Percentiles rank a stretch among this genome's conserved stretches.
phyloP scores from a whole-genome alignment of 1,140 invertebrate species.

The Rhynchophorus ferrugineus region DNA sequence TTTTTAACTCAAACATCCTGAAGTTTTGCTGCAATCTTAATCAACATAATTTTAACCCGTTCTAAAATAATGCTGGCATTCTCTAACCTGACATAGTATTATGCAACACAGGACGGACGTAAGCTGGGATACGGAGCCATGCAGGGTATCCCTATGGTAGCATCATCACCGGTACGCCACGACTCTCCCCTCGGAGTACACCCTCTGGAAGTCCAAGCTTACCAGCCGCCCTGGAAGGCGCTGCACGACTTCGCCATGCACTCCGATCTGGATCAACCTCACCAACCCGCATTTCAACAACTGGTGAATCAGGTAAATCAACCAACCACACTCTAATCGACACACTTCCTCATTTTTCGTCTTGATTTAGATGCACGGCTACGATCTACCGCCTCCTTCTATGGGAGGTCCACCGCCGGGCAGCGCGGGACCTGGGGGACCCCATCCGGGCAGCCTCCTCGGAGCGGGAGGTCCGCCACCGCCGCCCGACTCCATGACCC shows the following conservation, averaged over 20 bases:
- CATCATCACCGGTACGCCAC: conserved; percentile 88
- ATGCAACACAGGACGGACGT: conserved; percentile 70
- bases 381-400: conserved; percentile 60
- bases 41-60: no score
- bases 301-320: conserved; percentile 81
- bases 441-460: conserved; percentile 38
- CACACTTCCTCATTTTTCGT: neutral
- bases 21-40: no score
- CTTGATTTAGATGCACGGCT: conserved; percentile 74
- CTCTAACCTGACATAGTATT: conserved; percentile 39
- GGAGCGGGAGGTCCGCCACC: conserved; percentile 40
- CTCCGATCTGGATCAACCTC: conserved; percentile 83
- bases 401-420: conserved; percentile 40
- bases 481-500: conserved; percentile 57
- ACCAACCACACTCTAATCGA: neutral
- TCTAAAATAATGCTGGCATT: no score
- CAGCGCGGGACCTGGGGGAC: conserved; percentile 34
- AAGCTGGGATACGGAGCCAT: conserved; percentile 85
- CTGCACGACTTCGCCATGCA: conserved; percentile 91
- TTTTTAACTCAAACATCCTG: no score
- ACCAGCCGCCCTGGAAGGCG: conserved; percentile 96
- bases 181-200: conserved; percentile 81
- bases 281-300: conserved; percentile 89
- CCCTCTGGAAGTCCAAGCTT: conserved; percentile 85
- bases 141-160: conserved; percentile 95